Evolutionary conservation across 2,797 vertebrate species (phyloP), one percentile per base, ranked within the genome.

Genomic region (Potorous gilbertii): DNA sequence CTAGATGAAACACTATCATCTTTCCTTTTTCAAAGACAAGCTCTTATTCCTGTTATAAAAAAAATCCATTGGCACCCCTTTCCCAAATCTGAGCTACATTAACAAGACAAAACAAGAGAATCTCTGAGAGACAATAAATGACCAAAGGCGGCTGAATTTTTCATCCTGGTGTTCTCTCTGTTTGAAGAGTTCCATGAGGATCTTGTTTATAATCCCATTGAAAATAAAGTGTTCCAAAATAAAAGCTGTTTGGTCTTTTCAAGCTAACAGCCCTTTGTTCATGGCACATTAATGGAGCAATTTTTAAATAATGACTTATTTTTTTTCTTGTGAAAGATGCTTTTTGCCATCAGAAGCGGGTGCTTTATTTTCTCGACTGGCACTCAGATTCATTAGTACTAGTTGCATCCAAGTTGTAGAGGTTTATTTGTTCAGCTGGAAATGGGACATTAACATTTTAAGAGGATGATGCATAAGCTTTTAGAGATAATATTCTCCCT

Each of bases 391-490:
- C 96, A 98, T 98, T 98, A 98, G 96, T 96, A 97, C 94, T 96
- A 95, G 97, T 98, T 98, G 96, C 96, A 97, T 98, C 96, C 94
- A 98, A 97, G 96, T 97, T 97, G 95, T 95, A 97, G 97, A 96
- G 96, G 97, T 97, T 98, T 98, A 98, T 98, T 98, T 98, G 96
- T 98, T 98, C 96, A 97, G 97, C 96, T 98, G 97, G 98, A 98
- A 98, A 98, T 93, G 97, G 97, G 96, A 97, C 97, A 98, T 98
- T 98, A 98, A 98, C 97, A 98, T 98, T 99, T 98, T 98, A 98
- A 98, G 98, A 98, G 96, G 97, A 96, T 97, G 97, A 98, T 98
- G 97, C 94, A 93, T 92, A 97, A 50, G 98, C 98, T 98, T 98
- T 98, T 97, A 97, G 97, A 98, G 97, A 97, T 97, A 98, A 98